Evolutionary conservation across 2,888 invertebrate species (phyloP), one percentile per base, ranked within the genome.

Genomic region (Apodemia zela): DNA sequence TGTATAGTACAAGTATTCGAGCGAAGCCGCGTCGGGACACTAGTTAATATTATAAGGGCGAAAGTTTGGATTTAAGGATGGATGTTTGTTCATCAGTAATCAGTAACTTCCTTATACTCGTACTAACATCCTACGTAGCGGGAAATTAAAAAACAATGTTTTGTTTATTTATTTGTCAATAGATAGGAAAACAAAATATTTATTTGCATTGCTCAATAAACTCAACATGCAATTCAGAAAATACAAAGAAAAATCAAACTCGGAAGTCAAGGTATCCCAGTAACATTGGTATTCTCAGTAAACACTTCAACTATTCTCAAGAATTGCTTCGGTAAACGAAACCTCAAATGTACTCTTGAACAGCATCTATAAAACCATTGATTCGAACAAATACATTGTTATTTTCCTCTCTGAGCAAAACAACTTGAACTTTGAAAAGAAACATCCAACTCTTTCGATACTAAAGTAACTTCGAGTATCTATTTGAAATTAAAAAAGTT

Each of bases 381-480:
- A 54, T 21, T 54, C 54, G 54, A 21, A 54, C 54, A 54, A 54
- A 54, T 54, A 54, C 54, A 21, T 54, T 54, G 54, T 54, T 54
- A 54, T 54, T 54, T 54, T 54, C 54, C 18, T 15, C 54, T 54
- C 15, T 25, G 13, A 54, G 25, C 54, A 21, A 51, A 54, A 54
- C 25, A 54, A 54, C 54, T 54, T 54, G 54, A 54, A 54, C 6
- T 54, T 54, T 25, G 54, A 15, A 54, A 54, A 54, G 54, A 54
- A 54, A 54, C 21, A 51, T 25, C 51, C 51, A 51, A 51, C 51
- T 51, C 51, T 51, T 51, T 21, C 51, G 51, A 51, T 51, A 25
- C 21, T 25, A 13, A 25, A 18, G 51, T 4, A 51, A 51, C 11
- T 51, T 51, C 21, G 51, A 51, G 21, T 51, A 51, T 51, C 51